Percentiles rank a stretch among this genome's conserved stretches.
phyloP scores from a whole-genome alignment of 1,140 invertebrate species.

The Cherax quadricarinatus region DNA sequence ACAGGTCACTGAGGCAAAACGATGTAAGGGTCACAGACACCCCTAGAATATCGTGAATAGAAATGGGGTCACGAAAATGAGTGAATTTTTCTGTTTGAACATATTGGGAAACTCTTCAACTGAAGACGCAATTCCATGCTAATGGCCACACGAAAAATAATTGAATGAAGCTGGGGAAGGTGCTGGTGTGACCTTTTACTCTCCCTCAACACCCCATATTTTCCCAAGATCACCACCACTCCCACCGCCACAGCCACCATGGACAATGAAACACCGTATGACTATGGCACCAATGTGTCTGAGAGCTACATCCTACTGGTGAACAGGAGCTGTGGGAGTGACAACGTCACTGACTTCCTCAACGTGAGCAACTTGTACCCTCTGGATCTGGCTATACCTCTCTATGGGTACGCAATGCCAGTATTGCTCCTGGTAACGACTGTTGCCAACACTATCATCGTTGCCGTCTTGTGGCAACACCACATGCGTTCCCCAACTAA shows the following conservation, averaged over 20 bases:
- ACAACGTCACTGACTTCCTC: neutral
- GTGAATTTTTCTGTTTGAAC: too few species aligned
- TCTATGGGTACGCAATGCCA: slow-evolving; percentile 88
- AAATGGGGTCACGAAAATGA: too few species aligned
- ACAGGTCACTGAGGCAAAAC: too few species aligned
- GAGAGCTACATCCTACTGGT: neutral
- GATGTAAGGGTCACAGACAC: too few species aligned
- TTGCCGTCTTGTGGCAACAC: slow-evolving; percentile 83
- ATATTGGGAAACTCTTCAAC: too few species aligned
- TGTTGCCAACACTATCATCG: slow-evolving; percentile 92
- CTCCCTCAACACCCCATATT: too few species aligned
- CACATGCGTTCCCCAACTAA: slow-evolving; percentile 85
- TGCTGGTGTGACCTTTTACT: too few species aligned
- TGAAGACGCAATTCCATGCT: too few species aligned
- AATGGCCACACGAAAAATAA: too few species aligned
- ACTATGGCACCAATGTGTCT: neutral
- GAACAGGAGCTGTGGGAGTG: neutral
- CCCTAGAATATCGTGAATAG: too few species aligned
- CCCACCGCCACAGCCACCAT: neutral
- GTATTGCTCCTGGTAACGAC: slow-evolving; percentile 91
- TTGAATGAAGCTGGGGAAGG: too few species aligned
- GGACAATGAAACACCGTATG: neutral
- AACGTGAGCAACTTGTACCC: slow-evolving; percentile 57
- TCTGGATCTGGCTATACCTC: slow-evolving; percentile 81
- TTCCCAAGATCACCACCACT: neutral